These are phyloP conservation scores for Sylvicapra grimmia DNA, from an alignment of 2,113 vertebrate genomes.

Conservation along the genomic window DNA sequence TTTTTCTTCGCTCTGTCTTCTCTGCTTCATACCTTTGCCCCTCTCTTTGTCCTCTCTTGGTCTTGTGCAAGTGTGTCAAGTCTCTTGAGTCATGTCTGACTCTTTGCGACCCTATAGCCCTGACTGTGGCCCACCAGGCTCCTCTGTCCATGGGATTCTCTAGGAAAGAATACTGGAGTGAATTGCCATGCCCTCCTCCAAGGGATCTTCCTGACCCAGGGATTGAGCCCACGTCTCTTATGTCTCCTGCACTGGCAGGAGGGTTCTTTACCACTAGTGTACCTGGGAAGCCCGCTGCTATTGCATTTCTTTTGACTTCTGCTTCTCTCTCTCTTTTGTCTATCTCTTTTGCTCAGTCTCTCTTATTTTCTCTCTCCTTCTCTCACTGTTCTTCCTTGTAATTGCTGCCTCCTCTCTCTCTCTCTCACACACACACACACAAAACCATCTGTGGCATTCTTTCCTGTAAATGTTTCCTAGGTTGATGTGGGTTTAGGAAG, in stretches of 20 bases:
- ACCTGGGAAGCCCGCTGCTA: not conserved
- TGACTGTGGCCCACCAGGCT: not conserved
- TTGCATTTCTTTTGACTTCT: not conserved
- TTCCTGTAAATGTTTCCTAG: not conserved
- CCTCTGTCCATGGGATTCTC: not conserved
- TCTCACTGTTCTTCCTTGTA: not conserved
- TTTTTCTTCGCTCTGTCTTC: no score
- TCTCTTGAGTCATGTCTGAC: not conserved
- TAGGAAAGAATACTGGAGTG: not conserved
- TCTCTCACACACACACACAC: not conserved
- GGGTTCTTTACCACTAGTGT: not conserved
- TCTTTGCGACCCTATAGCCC: not conserved
- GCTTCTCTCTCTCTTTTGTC: not conserved
- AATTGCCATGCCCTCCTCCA: not conserved
- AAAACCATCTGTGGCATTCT: not conserved
- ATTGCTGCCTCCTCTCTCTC: not conserved
- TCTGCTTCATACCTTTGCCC: not conserved
- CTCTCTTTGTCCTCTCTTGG: not conserved
- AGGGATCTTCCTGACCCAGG: not conserved
- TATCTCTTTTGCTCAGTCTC: not conserved
- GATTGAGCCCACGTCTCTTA: not conserved
- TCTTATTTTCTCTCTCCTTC: not conserved
- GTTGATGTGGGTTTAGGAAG: constrained; percentile 23
- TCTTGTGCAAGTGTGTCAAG: not conserved
- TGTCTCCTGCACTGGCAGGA: not conserved